phyloP scores from a whole-genome alignment of 1,140 invertebrate species.

The Drosophila melanogaster region DNA sequence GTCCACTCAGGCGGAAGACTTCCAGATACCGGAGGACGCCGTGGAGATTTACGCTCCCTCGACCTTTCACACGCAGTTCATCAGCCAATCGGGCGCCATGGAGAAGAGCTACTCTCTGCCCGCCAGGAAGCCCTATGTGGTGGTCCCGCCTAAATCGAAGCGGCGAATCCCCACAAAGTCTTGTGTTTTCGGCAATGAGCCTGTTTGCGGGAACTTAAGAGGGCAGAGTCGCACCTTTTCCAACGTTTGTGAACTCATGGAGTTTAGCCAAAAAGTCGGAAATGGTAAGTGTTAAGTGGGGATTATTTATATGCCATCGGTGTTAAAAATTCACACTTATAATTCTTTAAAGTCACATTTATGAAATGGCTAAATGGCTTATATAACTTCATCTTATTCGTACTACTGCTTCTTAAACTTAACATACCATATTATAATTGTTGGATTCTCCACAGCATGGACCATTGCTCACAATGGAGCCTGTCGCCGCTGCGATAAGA shows the following conservation, averaged over 20 bases:
- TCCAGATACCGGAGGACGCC: conserved; percentile 62
- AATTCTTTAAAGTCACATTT: no score
- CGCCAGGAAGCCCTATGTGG: conserved; percentile 47
- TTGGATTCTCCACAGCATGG: conserved; percentile 44
- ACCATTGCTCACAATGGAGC: conserved; percentile 59
- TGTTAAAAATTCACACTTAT: no score
- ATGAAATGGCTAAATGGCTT: no score
- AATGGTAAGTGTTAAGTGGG: conserved; percentile 42
- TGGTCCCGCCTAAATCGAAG: conserved; percentile 13
- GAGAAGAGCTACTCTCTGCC: conserved; percentile 72
- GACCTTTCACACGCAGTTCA: conserved; percentile 72
- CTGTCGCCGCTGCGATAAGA: conserved; percentile 62
- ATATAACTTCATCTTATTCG: no score
- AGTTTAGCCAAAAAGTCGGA: conserved; percentile 57
- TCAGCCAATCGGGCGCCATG: conserved; percentile 65
- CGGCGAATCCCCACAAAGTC: conserved; percentile 16
- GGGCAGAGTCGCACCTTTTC: conserved; percentile 58
- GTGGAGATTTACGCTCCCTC: conserved; percentile 71
- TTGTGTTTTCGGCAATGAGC: conserved; percentile 69
- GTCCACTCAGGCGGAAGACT: conserved; percentile 56
- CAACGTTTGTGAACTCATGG: conserved; percentile 68
- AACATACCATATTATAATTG: no score
- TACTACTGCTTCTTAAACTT: no score
- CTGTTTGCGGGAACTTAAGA: conserved; percentile 68
- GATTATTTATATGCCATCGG: background rate